A percentile compares a stretch with the other conserved stretches of the same genome.
These are phyloP conservation scores for Coptotermes formosanus DNA, from an alignment of 1,140 invertebrate genomes.

Conservation along the genomic window DNA sequence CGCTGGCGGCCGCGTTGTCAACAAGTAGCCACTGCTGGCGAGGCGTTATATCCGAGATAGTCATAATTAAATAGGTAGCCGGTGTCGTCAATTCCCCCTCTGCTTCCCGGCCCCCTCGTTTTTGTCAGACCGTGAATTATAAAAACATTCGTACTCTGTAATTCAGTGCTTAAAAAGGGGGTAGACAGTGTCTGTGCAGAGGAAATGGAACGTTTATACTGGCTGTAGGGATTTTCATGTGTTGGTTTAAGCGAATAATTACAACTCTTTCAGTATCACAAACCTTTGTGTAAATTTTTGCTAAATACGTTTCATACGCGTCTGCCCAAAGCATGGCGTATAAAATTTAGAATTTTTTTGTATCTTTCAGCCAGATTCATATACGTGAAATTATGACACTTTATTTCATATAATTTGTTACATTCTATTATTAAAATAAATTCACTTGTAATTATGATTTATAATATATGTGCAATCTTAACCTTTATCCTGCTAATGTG, in stretches of 20 bases:
- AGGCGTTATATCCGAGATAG: neutral
- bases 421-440: too few species aligned
- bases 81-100: neutral
- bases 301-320: too few species aligned
- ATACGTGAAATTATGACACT: too few species aligned
- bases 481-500: too few species aligned
- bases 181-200: neutral
- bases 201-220: neutral
- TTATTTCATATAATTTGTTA: too few species aligned
- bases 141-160: neutral
- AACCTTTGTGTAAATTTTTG: too few species aligned
- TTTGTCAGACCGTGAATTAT: neutral
- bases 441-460: too few species aligned
- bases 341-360: too few species aligned
- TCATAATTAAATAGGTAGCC: neutral
- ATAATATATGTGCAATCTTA: too few species aligned
- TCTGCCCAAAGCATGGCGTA: too few species aligned
- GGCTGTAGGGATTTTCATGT: neutral
- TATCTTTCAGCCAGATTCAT: too few species aligned
- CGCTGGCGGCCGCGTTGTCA: neutral
- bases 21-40: neutral
- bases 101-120: neutral
- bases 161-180: neutral
- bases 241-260: neutral
- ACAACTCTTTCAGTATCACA: neutral